Percentiles rank a stretch among this genome's conserved stretches.
Conservation (phyloP, 2,888 invertebrate species). For the Sisyra nigra region DNA sequence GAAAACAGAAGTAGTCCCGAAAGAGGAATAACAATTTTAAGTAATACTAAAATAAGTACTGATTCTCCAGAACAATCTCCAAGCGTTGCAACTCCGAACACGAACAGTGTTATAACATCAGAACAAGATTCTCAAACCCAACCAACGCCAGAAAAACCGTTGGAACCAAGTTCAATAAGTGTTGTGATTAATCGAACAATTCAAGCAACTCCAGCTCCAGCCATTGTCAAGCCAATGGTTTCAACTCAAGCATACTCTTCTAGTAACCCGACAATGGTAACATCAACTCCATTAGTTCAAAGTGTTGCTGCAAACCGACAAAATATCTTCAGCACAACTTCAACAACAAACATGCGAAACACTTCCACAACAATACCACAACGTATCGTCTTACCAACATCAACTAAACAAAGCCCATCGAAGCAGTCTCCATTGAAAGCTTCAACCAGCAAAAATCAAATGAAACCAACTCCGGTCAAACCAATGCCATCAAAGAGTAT, state of each 20-base stretch:
- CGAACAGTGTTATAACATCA: constrained; percentile 11
- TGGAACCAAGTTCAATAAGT: constrained; percentile 16
- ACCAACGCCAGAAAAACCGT: constrained; percentile 11
- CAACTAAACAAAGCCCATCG: constrained; percentile 29
- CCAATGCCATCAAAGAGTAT: constrained; percentile 29
- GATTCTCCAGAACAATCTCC: constrained; percentile 12
- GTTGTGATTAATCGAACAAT: constrained; percentile 18
- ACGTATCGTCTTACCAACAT: constrained; percentile 32
- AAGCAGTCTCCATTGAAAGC: constrained; percentile 33
- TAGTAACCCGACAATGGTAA: constrained; percentile 21
- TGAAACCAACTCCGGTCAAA: constrained; percentile 41
- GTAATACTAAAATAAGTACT: constrained; percentile 25
- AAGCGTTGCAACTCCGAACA: constrained; percentile 19
- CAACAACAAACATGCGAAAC: constrained; percentile 14
- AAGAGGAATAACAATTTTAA: constrained; percentile 40
- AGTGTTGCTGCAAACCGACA: constrained; percentile 20
- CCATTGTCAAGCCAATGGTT: constrained; percentile 21
- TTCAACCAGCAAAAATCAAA: constrained; percentile 33
- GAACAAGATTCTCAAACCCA: constrained; percentile 4
- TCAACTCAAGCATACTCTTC: constrained; percentile 22
- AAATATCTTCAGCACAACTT: constrained; percentile 23
- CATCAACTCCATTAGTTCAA: constrained; percentile 22
- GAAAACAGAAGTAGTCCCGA: constrained; percentile 36
- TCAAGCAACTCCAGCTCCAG: constrained; percentile 16
- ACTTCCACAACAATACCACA: constrained; percentile 21